Evolutionary conservation across 2,113 vertebrate species (phyloP).

Genomic region (Sinocyclocheilus maitianheensis): DNA sequence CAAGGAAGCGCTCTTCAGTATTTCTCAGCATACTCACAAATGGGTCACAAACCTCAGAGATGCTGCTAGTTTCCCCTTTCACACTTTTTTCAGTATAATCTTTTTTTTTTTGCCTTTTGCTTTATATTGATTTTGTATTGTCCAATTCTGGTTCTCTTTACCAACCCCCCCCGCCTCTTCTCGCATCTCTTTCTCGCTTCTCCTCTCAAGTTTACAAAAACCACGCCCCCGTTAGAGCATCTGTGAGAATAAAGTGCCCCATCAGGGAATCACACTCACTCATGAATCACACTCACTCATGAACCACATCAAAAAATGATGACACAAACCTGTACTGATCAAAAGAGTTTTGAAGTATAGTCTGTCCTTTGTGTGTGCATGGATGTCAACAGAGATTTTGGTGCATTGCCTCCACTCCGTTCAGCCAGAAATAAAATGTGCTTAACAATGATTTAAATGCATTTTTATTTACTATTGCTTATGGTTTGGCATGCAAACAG

Average conservation of each 20-base stretch:
- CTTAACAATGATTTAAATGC: constrained; percentile 11
- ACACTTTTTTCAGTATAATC: constrained; percentile 65
- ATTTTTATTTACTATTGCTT: constrained; percentile 7
- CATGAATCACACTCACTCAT: constrained; percentile 49
- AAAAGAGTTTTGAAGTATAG: constrained; percentile 53
- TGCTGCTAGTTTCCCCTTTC: constrained; percentile 56
- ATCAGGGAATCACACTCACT: constrained; percentile 53
- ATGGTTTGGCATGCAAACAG: neutral
- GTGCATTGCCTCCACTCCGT: neutral
- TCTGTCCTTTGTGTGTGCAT: constrained; percentile 50
- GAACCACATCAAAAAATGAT: constrained; percentile 59
- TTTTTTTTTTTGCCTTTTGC: constrained; percentile 49
- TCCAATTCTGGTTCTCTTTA: constrained; percentile 81
- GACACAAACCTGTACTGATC: constrained; percentile 59
- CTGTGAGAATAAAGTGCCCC: constrained; percentile 52
- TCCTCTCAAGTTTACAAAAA: constrained; percentile 50
- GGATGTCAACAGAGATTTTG: constrained; percentile 31
- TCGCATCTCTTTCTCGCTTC: constrained; percentile 60
- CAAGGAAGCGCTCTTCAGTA: neutral
- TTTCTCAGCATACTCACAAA: constrained; percentile 2
- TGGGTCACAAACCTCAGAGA: neutral
- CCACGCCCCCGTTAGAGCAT: constrained; percentile 40
- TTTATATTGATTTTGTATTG: constrained; percentile 80
- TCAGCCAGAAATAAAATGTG: neutral
- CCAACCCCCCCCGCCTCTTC: constrained; percentile 74